phyloP scores from a whole-genome alignment of 2,797 vertebrate species.

The Vespertilio murinus region DNA sequence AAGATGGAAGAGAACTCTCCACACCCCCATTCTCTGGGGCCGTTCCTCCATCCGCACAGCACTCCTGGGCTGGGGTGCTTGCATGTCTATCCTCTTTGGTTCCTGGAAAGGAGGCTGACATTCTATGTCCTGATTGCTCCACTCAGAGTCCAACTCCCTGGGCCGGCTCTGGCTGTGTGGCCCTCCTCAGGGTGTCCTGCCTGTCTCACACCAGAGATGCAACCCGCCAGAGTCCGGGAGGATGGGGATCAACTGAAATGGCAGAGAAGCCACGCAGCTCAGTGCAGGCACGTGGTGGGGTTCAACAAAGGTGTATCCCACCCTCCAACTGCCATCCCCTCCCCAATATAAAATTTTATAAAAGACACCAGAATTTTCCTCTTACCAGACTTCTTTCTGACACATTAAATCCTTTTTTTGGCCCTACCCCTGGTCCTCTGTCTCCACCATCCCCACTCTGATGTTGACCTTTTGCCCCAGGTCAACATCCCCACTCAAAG shows the following conservation, averaged over 20 bases:
- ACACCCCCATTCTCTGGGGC: no score
- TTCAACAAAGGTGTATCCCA: rapidly evolving
- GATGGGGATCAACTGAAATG: not conserved
- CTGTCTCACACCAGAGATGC: not conserved
- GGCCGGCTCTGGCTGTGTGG: not conserved
- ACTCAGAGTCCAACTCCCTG: not conserved
- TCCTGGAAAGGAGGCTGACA: not conserved
- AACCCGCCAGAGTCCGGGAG: no score
- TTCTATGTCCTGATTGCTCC: no score
- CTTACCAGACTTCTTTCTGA: not conserved
- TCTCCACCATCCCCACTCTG: not conserved
- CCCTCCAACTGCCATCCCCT: not conserved
- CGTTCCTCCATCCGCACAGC: rapidly evolving
- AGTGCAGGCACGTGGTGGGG: rapidly evolving
- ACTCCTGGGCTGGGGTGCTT: not conserved
- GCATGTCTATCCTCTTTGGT: not conserved
- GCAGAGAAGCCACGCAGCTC: not conserved
- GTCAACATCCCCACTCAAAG: no score
- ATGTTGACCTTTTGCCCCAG: not conserved
- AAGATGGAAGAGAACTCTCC: not conserved
- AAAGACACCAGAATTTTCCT: not conserved
- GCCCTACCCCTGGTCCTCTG: not conserved
- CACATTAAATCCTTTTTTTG: not conserved
- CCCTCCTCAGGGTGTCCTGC: not conserved
- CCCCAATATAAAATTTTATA: not conserved